phyloP scores from a whole-genome alignment of 1,140 invertebrate genomes.

The Orchestia grillus region DNA sequence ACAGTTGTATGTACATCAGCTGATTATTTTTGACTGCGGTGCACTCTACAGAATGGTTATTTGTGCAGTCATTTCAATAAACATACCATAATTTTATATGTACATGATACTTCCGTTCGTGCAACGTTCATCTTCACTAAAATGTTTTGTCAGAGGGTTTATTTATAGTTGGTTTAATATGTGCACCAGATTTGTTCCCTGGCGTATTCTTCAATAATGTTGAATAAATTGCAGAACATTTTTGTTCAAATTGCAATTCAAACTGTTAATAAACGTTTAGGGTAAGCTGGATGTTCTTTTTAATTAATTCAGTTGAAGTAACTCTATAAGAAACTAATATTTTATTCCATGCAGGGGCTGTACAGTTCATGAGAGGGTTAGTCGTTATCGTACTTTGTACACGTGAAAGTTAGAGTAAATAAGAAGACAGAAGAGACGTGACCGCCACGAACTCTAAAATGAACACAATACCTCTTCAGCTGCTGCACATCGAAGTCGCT shows the following conservation, averaged over 20 bases:
- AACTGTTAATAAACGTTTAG: not conserved
- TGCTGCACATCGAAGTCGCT: slow-evolving; percentile 24
- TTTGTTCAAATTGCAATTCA: no score
- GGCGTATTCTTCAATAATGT: not conserved
- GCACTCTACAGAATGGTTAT: not conserved
- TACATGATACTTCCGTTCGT: not conserved
- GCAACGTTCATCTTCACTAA: not conserved
- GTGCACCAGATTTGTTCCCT: not conserved
- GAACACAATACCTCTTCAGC: not conserved
- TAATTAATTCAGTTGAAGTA: not conserved
- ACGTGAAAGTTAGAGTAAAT: not conserved
- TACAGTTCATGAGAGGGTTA: not conserved
- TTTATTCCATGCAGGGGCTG: not conserved
- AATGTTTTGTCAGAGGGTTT: not conserved
- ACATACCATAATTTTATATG: not conserved
- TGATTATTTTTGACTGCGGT: not conserved
- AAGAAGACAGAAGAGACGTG: not conserved
- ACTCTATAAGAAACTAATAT: not conserved
- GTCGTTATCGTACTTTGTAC: not conserved
- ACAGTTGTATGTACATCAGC: not conserved
- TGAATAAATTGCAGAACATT: no score
- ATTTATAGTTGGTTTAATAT: not conserved
- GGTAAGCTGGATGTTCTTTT: not conserved
- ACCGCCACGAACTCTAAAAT: not conserved
- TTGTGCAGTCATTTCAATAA: not conserved